phyloP scores from a whole-genome alignment of 2,797 vertebrate genomes.

The Chrysocyon brachyurus region DNA sequence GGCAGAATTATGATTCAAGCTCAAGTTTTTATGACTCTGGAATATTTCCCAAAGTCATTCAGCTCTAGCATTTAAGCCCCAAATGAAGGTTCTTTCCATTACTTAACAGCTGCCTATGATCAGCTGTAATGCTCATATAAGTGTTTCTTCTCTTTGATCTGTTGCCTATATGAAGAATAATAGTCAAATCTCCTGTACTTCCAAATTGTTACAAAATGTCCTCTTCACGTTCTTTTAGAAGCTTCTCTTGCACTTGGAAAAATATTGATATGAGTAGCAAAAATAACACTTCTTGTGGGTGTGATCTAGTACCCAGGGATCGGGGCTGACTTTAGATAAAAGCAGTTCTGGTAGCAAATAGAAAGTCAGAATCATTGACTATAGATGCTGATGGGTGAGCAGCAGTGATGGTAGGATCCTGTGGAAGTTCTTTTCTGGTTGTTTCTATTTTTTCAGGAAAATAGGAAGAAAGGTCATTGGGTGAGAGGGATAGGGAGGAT shows the following conservation, averaged over 20 bases:
- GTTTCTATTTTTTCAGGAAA: not conserved
- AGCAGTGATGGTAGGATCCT: not conserved
- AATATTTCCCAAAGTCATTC: slow-evolving; percentile 1
- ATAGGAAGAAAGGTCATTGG: not conserved
- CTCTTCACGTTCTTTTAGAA: not conserved
- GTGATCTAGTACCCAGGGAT: not conserved
- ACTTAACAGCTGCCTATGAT: not conserved
- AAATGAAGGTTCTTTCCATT: not conserved
- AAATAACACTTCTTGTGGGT: not conserved
- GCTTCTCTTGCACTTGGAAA: not conserved
- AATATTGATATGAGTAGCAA: not conserved
- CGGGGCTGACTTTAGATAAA: not conserved
- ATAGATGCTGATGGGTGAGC: not conserved
- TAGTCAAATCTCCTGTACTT: not conserved
- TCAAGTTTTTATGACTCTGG: not conserved
- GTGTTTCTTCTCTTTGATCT: not conserved
- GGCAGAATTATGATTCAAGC: not conserved
- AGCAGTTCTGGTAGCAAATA: not conserved
- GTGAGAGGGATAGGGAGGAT: not conserved
- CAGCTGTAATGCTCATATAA: not conserved
- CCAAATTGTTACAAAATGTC: not conserved
- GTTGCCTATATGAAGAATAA: not conserved
- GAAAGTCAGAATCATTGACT: not conserved
- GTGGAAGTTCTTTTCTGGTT: not conserved
- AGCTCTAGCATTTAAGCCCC: not conserved